Base-by-base conservation (phyloP, 2,113 vertebrate genomes). In the Panthera leo region DNA sequence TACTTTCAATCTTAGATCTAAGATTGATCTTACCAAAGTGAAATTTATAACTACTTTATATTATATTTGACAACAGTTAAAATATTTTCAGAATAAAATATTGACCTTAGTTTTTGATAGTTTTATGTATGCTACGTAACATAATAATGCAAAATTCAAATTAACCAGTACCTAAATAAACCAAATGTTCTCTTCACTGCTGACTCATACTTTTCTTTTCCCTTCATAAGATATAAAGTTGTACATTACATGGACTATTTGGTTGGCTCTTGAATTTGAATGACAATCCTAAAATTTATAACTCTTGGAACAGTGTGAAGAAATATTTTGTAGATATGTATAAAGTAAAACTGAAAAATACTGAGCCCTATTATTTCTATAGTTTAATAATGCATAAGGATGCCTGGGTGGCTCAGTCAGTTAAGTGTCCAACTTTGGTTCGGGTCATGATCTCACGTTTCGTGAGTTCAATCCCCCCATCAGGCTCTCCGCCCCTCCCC, bases 1-100 rank as follows among this genome's bases (percentile, higher is more conserved):
- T 5, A 34, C 25, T 91, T 90, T 94, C 85, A 34, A 63, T 67
- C 61, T 84, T 70, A 78, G 23, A 92, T 39, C 42, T 48, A 76
- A 76, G 27, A 36, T 71, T 67, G 12, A 65, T 91, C 36, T 92
- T 63, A 27, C 15, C 45, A 80, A 80, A 65, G 51, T 95, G 78
- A 97, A 95, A 31, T 97, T 97, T 82, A 29, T 90, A 82, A 80
- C 36, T 68, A 53, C 42, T 76, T 93, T 67, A 61, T 45, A 91
- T 82, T 31, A 61, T 45, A 91, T 75, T 25, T 96, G 48, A 92
- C 73, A 78, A 65, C 4, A 55, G 55, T 85, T 68, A 51, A 92
- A 86, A 76, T 90, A 75, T 73, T 67, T 79, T 55, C 87, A 91
- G 45, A 67, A 55, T 67, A 94, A 71, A 92, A 87, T 94, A 76